phyloP scores from a whole-genome alignment of 2,113 vertebrate genomes.

The Nibea coibor region DNA sequence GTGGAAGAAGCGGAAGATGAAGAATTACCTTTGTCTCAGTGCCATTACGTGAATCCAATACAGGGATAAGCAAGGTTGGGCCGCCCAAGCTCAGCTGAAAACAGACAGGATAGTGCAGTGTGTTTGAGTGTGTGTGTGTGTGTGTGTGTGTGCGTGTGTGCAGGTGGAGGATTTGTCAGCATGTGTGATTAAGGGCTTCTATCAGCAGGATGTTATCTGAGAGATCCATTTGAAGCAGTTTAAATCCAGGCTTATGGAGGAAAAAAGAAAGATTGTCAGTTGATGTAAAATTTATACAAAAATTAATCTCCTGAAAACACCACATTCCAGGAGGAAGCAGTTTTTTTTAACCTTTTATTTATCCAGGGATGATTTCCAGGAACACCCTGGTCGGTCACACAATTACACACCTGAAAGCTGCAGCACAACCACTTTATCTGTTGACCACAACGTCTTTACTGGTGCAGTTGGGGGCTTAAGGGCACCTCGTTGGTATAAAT shows the following conservation, averaged over 20 bases:
- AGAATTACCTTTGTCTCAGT: constrained; percentile 69
- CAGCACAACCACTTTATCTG: too few relatives aligned
- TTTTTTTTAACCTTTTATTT: neutral
- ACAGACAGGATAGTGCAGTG: constrained; percentile 6
- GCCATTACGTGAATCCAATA: constrained; percentile 70
- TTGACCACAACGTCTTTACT: too few relatives aligned
- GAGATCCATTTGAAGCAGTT: constrained; percentile 29
- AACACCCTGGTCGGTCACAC: neutral
- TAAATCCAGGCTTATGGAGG: constrained; percentile 21
- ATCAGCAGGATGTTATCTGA: constrained; percentile 55
- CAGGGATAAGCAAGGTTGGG: constrained; percentile 47
- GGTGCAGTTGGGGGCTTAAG: too few relatives aligned
- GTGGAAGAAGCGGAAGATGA: constrained; percentile 61
- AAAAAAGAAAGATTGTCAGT: constrained; percentile 2
- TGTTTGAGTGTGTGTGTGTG: constrained; percentile 7
- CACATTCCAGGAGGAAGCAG: neutral
- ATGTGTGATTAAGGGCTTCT: constrained; percentile 53
- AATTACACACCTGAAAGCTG: too few relatives aligned
- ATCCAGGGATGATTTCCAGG: neutral
- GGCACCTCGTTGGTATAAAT: too few relatives aligned
- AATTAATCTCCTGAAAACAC: constrained; percentile 8
- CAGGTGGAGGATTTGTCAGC: constrained; percentile 67
- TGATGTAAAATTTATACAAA: constrained; percentile 1
- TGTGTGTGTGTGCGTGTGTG: constrained; percentile 23
- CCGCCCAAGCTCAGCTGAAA: constrained; percentile 8